Conservation (phyloP, 2,888 invertebrate genomes). For the Drosophila robusta region DNA sequence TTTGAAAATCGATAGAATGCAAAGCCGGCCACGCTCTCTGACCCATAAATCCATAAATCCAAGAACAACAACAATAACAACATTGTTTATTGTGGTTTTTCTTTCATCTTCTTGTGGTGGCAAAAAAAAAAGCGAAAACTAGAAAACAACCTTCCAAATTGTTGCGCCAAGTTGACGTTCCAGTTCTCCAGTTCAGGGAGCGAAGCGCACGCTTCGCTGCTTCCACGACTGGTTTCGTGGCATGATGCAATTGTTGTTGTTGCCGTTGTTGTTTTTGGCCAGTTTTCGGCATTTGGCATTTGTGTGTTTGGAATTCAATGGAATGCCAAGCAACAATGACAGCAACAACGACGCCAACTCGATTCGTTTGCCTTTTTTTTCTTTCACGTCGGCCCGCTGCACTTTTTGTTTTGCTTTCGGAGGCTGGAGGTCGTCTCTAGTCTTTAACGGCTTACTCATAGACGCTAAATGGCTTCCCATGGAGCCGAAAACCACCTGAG, state of each 20-base stretch:
- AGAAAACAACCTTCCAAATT: slow-evolving; percentile 65
- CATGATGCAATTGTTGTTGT: slow-evolving; percentile 71
- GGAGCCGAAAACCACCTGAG: slow-evolving; percentile 14
- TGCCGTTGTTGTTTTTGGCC: slow-evolving; percentile 34
- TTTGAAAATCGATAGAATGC: slow-evolving; percentile 3
- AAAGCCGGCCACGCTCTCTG: slow-evolving; percentile 20
- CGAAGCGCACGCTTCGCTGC: slow-evolving; percentile 59
- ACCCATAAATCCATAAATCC: slow-evolving; percentile 47
- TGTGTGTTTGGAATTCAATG: slow-evolving; percentile 62
- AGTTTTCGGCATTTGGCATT: slow-evolving; percentile 69
- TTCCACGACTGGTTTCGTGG: slow-evolving; percentile 66
- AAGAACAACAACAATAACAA: slow-evolving; percentile 7
- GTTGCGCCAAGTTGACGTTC: slow-evolving; percentile 71
- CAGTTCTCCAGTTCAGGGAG: slow-evolving; percentile 69
- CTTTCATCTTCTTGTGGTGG: slow-evolving; percentile 2
- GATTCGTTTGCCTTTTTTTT: slow-evolving; percentile 37
- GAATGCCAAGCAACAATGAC: slow-evolving; percentile 62
- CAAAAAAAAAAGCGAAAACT: slow-evolving; percentile 37
- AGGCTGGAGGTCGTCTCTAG: slow-evolving; percentile 41
- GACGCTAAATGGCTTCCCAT: slow-evolving; percentile 15
- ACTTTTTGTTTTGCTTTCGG: slow-evolving; percentile 23
- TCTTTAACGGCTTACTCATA: slow-evolving; percentile 4
- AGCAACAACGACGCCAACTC: slow-evolving; percentile 44
- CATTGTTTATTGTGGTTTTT: background rate
- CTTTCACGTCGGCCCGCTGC: slow-evolving; percentile 24